Percentiles rank a stretch among this genome's conserved stretches.
Evolutionary conservation across 1,140 invertebrate genomes (phyloP).

Genomic region (Orussus abietinus): DNA sequence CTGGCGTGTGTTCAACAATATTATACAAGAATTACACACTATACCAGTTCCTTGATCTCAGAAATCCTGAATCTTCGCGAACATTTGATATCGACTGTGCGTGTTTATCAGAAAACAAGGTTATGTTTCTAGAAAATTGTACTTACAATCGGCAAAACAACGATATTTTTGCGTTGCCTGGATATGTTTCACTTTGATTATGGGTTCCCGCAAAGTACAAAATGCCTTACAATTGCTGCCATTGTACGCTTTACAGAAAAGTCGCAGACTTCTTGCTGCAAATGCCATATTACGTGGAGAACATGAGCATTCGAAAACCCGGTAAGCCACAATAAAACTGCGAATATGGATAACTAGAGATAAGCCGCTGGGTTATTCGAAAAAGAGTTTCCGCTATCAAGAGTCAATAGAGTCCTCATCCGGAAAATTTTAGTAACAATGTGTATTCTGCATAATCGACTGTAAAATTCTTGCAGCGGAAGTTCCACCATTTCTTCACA

Average conservation of each 20-base stretch:
- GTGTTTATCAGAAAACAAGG: slow-evolving; percentile 14
- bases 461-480: too few relatives aligned
- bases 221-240: slow-evolving; percentile 23
- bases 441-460: too few relatives aligned
- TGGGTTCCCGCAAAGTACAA: slow-evolving; percentile 24
- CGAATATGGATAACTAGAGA: too few relatives aligned
- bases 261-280: slow-evolving; percentile 29
- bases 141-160: slow-evolving; percentile 32
- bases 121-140: slow-evolving; percentile 20
- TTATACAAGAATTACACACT: neutral
- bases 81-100: too few relatives aligned
- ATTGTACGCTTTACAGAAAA: slow-evolving; percentile 40
- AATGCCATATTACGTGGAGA: too few relatives aligned
- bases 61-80: slow-evolving; percentile 2
- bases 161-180: slow-evolving; percentile 23
- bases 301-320: too few relatives aligned
- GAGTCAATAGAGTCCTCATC: too few relatives aligned
- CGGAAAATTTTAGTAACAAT: too few relatives aligned
- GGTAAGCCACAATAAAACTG: too few relatives aligned
- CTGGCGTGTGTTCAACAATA: neutral
- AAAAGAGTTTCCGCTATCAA: too few relatives aligned
- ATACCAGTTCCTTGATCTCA: neutral
- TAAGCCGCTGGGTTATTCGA: too few relatives aligned
- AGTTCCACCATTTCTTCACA: too few relatives aligned
- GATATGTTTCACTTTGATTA: slow-evolving; percentile 22